These are phyloP conservation scores for Phorcus lineatus DNA, from an alignment of 2,888 invertebrate species.

Conservation along the genomic window DNA sequence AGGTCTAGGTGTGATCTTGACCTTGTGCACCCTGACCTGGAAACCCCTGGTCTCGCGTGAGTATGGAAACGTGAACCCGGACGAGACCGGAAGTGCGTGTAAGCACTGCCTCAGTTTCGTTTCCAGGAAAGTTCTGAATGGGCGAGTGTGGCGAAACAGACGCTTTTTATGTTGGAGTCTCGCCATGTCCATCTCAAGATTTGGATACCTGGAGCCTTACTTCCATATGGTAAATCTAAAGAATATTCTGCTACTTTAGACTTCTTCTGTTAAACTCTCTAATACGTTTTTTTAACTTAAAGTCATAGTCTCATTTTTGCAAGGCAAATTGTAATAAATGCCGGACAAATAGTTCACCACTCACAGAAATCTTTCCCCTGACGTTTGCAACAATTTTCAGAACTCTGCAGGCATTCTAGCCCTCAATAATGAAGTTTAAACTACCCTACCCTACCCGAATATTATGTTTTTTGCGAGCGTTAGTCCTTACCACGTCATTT, in stretches of 20 bases:
- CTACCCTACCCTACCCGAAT: too few species aligned
- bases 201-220: conserved; percentile 20
- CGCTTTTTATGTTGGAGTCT: conserved; percentile 15
- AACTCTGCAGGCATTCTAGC: too few species aligned
- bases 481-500: too few species aligned
- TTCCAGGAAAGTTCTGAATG: conserved; percentile 5
- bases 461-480: too few species aligned
- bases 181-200: not conserved
- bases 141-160: not conserved
- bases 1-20: conserved; percentile 4
- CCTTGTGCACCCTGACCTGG: conserved; percentile 18
- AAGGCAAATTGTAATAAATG: too few species aligned
- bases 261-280: not conserved
- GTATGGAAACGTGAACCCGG: not conserved
- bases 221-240: conserved; percentile 8
- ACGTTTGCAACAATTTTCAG: too few species aligned
- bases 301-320: too few species aligned
- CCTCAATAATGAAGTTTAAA: too few species aligned
- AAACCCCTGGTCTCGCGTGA: conserved; percentile 18
- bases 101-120: not conserved
- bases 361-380: too few species aligned
- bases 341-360: too few species aligned
- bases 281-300: too few species aligned
- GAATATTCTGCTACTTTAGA: not conserved
- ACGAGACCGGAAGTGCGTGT: not conserved